Evolutionary conservation across 2,888 invertebrate species (phyloP).

Genomic region (Drosophila conformis): DNA sequence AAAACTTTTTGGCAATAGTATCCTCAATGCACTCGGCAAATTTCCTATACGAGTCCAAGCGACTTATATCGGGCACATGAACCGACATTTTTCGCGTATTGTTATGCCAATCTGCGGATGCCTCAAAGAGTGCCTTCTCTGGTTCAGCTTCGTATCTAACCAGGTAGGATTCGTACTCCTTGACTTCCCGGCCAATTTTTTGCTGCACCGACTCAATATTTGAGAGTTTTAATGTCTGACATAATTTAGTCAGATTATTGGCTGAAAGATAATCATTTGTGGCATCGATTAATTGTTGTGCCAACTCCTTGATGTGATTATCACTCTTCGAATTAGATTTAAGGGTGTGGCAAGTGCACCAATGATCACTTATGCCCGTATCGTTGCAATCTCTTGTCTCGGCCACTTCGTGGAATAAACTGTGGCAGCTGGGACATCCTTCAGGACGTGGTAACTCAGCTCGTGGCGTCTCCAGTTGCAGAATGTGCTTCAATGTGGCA

Average conservation of each 20-base stretch:
- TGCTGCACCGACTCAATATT: slow-evolving; percentile 35
- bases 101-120: slow-evolving; percentile 27
- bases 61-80: slow-evolving; percentile 50
- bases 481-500: slow-evolving; percentile 52
- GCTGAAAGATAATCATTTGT: slow-evolving; percentile 65
- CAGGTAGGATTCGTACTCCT: slow-evolving; percentile 28
- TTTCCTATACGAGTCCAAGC: slow-evolving; percentile 31
- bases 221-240: slow-evolving; percentile 49
- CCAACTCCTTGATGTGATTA: slow-evolving; percentile 9
- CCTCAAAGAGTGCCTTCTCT: slow-evolving; percentile 26
- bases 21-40: slow-evolving; percentile 43
- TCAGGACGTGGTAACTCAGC: slow-evolving; percentile 51
- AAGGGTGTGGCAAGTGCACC: slow-evolving; percentile 88
- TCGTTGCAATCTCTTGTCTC: slow-evolving; percentile 88
- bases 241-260: slow-evolving; percentile 58
- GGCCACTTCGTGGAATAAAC: slow-evolving; percentile 87
- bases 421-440: slow-evolving; percentile 88
- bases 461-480: slow-evolving; percentile 44
- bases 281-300: slow-evolving; percentile 56
- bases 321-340: slow-evolving; percentile 6
- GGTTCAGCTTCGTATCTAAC: slow-evolving; percentile 37
- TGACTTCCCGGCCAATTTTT: slow-evolving; percentile 11
- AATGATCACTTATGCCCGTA: slow-evolving; percentile 89
- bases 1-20: slow-evolving; percentile 76
- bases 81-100: slow-evolving; percentile 24